These are phyloP conservation scores for Patiria miniata DNA, from an alignment of 35 echinoderm and acorn worm species.

Conservation along the genomic window DNA sequence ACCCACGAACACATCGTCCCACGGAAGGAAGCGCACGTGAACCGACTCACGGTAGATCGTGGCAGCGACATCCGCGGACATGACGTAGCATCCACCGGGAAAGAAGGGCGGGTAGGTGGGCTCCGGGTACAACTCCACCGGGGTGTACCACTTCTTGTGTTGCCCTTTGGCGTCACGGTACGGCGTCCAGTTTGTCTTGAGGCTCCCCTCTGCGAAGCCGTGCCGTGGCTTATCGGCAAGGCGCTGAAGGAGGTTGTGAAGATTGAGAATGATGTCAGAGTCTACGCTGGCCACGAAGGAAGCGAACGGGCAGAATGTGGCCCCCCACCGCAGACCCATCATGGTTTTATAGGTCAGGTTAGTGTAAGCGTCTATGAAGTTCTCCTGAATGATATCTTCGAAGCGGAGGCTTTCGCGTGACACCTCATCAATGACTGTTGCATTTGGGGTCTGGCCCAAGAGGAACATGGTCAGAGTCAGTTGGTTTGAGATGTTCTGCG, in stretches of 20 bases:
- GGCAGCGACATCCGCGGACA: slow-evolving; percentile 60
- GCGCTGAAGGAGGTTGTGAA: slow-evolving; percentile 36
- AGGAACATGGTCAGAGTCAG: slow-evolving; percentile 47
- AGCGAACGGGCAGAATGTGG: slow-evolving; percentile 52
- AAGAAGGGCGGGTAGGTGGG: slow-evolving; percentile 66
- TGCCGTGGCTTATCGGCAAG: not conserved
- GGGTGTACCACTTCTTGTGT: slow-evolving; percentile 52
- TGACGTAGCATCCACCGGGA: slow-evolving; percentile 53
- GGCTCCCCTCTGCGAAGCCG: slow-evolving; percentile 37
- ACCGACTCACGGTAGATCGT: slow-evolving; percentile 38
- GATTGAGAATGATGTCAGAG: slow-evolving; percentile 67
- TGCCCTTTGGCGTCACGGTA: not conserved
- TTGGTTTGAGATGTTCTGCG: not conserved
- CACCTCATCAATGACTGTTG: not conserved
- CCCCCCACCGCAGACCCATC: slow-evolving; percentile 92
- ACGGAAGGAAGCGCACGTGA: slow-evolving; percentile 44
- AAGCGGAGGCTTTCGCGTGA: slow-evolving; percentile 13
- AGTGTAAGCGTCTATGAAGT: slow-evolving; percentile 70
- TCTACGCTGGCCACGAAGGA: slow-evolving; percentile 78
- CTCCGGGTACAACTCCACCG: slow-evolving; percentile 32
- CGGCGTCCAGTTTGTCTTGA: not conserved
- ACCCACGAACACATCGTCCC: slow-evolving; percentile 73
- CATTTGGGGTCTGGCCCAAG: slow-evolving; percentile 32
- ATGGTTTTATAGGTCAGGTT: slow-evolving; percentile 86
- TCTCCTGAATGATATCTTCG: slow-evolving; percentile 77